These are phyloP conservation scores for Tyto alba DNA, from an alignment of 2,113 vertebrate species.

Conservation along the genomic window DNA sequence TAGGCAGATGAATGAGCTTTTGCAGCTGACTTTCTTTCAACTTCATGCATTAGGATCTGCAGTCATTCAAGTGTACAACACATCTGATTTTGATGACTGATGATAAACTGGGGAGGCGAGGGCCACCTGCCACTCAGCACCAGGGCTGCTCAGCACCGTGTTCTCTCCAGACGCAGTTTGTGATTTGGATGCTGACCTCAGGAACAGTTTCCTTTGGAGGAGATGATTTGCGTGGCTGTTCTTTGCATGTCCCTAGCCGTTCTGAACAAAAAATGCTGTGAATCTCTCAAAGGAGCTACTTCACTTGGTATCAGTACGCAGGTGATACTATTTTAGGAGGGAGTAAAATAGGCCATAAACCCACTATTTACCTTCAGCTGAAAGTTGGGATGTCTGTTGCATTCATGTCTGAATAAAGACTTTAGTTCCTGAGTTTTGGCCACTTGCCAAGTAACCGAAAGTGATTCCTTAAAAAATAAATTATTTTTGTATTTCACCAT, in stretches of 20 bases:
- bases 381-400: background rate
- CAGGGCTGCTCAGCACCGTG: background rate
- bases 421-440: background rate
- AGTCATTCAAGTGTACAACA: background rate
- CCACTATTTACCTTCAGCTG: background rate
- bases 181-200: background rate
- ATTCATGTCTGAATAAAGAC: background rate
- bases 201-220: background rate
- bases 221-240: background rate
- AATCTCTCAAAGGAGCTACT: background rate
- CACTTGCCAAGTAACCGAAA: background rate
- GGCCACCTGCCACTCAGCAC: background rate
- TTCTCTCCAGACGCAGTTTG: rapidly evolving
- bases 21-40: background rate
- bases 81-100: background rate
- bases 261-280: background rate
- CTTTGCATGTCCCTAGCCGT: background rate
- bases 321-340: background rate
- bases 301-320: background rate
- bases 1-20: background rate
- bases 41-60: background rate
- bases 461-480: background rate
- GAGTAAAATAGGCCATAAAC: background rate
- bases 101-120: rapidly evolving
- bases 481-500: background rate